Evolutionary conservation across 2,888 invertebrate species (phyloP).

Genomic region (Leucoma salicis): DNA sequence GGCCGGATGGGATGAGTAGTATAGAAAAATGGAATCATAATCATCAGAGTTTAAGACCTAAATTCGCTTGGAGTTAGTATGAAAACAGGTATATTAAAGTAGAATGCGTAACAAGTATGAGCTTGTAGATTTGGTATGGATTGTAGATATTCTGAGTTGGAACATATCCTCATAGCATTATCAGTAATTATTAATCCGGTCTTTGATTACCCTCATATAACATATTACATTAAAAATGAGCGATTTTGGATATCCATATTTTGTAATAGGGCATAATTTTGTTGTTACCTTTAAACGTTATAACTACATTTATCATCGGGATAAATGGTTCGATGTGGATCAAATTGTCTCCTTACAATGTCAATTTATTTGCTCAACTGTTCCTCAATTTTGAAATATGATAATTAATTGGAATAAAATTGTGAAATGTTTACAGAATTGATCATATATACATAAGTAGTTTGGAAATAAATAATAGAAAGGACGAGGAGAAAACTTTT

Average conservation of each 20-base stretch:
- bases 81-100: slow-evolving; percentile 57
- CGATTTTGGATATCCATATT: too few species aligned
- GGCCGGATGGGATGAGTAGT: slow-evolving; percentile 51
- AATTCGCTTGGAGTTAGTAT: slow-evolving; percentile 55
- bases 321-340: too few species aligned
- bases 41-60: slow-evolving; percentile 53
- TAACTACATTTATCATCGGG: too few species aligned
- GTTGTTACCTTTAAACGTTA: too few species aligned
- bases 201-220: too few species aligned
- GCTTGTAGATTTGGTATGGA: slow-evolving; percentile 75
- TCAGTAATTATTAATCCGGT: too few species aligned
- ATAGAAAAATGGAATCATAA: slow-evolving; percentile 59
- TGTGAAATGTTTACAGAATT: background rate
- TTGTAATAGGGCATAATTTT: too few species aligned
- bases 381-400: slow-evolving; percentile 13
- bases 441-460: background rate
- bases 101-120: slow-evolving; percentile 65
- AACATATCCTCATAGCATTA: slow-evolving; percentile 26
- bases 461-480: too few species aligned
- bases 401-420: slow-evolving; percentile 25
- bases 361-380: slow-evolving; percentile 28
- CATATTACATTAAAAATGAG: too few species aligned
- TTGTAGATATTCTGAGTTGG: slow-evolving; percentile 35
- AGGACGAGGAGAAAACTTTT: too few species aligned
- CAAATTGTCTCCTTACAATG: slow-evolving; percentile 11